Conservation (phyloP, 2,797 vertebrate species). For the Discoglossus pictus region DNA sequence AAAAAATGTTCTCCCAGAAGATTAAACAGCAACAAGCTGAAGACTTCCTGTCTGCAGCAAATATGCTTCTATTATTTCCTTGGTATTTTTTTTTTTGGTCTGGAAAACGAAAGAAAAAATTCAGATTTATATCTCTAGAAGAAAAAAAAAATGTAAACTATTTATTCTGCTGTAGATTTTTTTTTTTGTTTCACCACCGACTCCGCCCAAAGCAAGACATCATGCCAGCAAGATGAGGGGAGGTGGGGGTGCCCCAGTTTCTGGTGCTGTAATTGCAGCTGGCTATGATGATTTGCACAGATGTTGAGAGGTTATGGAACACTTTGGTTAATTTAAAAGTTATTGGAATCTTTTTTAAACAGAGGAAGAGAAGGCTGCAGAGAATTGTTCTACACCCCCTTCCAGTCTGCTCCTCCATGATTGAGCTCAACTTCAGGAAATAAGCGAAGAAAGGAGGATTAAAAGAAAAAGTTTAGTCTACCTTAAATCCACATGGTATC, state of each 20-base stretch:
- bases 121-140: constrained; percentile 15
- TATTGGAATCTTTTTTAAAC: background rate
- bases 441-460: too few relatives aligned
- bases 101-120: constrained; percentile 62
- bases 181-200: constrained; percentile 55
- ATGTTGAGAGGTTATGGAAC: constrained; percentile 62
- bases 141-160: too few relatives aligned
- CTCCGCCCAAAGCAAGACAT: background rate
- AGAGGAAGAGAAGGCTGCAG: too few relatives aligned
- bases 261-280: constrained; percentile 56
- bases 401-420: too few relatives aligned
- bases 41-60: background rate
- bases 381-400: too few relatives aligned
- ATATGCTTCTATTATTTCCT: constrained; percentile 8
- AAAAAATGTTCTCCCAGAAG: too few relatives aligned
- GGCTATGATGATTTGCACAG: constrained; percentile 65
- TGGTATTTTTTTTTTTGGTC: constrained; percentile 80
- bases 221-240: background rate
- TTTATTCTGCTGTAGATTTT: constrained; percentile 61
- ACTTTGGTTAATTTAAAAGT: constrained; percentile 64
- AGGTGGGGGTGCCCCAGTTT: background rate
- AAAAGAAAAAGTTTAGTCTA: too few relatives aligned
- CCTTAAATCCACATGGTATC: too few relatives aligned
- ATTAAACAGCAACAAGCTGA: background rate
- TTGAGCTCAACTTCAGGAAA: too few relatives aligned